Evolutionary conservation across 2,888 invertebrate genomes (phyloP).

Genomic region (Odontothrips loti): DNA sequence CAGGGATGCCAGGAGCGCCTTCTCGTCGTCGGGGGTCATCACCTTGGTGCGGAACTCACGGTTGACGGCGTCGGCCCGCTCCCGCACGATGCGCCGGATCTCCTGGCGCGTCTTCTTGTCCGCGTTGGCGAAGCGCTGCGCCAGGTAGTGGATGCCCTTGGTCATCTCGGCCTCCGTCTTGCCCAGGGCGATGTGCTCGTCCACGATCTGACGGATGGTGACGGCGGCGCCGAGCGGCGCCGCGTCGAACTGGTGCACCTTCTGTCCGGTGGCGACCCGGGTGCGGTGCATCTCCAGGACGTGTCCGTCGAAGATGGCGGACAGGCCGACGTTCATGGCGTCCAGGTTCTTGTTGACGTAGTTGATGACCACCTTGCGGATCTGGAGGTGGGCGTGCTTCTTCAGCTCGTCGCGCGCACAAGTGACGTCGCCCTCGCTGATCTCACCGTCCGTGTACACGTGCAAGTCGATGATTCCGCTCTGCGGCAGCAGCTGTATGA

Average conservation of each 20-base stretch:
- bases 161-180: slow-evolving; percentile 4
- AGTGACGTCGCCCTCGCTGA: background rate
- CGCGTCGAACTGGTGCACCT: background rate
- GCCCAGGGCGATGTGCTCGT: background rate
- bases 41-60: background rate
- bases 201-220: background rate
- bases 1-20: background rate
- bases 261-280: background rate
- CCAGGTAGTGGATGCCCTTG: slow-evolving; percentile 2
- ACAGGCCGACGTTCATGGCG: background rate
- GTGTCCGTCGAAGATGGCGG: slow-evolving; percentile 6
- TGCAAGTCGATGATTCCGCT: background rate
- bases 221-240: background rate
- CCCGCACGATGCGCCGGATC: background rate
- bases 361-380: background rate
- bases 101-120: background rate
- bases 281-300: slow-evolving; percentile 4
- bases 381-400: background rate
- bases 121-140: slow-evolving; percentile 17
- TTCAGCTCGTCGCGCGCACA: background rate
- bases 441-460: slow-evolving; percentile 17
- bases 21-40: background rate
- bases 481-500: background rate
- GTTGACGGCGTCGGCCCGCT: slow-evolving; percentile 2
- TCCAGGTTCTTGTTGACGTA: slow-evolving; percentile 12